Evolutionary conservation across 2,113 vertebrate genomes (phyloP).

Genomic region (Sapayoa aenigma): DNA sequence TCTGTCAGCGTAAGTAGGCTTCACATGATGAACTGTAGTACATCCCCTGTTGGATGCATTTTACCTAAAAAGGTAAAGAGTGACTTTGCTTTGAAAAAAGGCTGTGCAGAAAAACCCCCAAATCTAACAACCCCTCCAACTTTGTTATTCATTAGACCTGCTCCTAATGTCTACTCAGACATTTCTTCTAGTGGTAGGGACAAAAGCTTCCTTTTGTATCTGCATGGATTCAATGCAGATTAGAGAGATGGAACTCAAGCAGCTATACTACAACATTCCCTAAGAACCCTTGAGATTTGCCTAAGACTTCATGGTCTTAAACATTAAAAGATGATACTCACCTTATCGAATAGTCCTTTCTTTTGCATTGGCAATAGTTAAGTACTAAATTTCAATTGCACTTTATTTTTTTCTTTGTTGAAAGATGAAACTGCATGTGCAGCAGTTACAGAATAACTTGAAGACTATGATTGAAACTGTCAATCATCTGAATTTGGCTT

Average conservation of each 20-base stretch:
- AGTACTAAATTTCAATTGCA: neutral
- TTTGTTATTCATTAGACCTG: conserved; percentile 14
- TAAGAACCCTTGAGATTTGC: neutral
- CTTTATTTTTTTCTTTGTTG: neutral
- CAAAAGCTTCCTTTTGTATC: neutral
- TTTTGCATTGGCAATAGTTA: neutral
- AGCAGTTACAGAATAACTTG: neutral
- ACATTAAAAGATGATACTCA: neutral
- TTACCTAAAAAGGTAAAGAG: conserved; percentile 72
- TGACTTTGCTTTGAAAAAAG: conserved; percentile 13
- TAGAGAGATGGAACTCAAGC: neutral
- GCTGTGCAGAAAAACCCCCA: neutral
- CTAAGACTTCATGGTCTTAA: neutral
- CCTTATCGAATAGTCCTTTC: neutral
- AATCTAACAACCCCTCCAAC: neutral
- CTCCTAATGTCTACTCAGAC: neutral
- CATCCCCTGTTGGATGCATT: conserved; percentile 36
- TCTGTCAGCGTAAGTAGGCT: conserved; percentile 52
- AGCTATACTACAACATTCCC: neutral
- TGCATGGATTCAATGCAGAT: neutral
- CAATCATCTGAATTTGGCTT: neutral
- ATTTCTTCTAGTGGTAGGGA: neutral
- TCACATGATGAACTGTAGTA: conserved; percentile 53
- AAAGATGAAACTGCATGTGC: neutral
- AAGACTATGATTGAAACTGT: neutral